Percentiles rank a stretch among this genome's conserved stretches.
Conservation (phyloP, 2,888 invertebrate genomes). For the Zhengitettix transpicula region DNA sequence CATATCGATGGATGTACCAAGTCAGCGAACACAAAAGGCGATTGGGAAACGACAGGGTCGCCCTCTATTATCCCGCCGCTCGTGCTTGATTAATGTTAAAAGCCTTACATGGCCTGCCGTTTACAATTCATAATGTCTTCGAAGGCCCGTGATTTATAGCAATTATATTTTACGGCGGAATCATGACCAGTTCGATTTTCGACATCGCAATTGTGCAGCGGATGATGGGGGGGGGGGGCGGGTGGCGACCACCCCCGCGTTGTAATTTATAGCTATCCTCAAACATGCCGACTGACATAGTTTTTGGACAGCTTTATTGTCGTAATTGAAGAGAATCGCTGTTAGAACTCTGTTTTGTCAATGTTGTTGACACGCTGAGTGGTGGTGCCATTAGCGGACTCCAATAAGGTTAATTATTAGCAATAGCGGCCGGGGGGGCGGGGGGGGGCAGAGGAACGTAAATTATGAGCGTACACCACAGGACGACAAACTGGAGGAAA, state of each 20-base stretch:
- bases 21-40: too few species aligned
- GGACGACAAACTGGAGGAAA: too few species aligned
- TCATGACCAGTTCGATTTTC: neutral
- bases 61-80: neutral
- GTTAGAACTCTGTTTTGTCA: neutral
- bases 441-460: too few species aligned
- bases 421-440: too few species aligned
- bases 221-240: neutral
- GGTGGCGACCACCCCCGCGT: too few species aligned
- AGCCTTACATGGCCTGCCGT: neutral
- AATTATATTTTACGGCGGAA: neutral
- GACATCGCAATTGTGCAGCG: neutral
- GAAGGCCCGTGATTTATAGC: neutral
- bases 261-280: too few species aligned
- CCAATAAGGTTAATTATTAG: too few species aligned
- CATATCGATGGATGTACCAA: too few species aligned
- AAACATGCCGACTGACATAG: neutral
- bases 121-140: neutral
- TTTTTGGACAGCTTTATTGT: neutral
- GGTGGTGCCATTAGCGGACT: neutral
- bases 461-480: too few species aligned
- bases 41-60: too few species aligned
- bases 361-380: neutral
- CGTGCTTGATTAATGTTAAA: neutral
- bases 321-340: conserved; percentile 1